phyloP scores from a whole-genome alignment of 2,888 invertebrate species.

The Entomobrya proxima region DNA sequence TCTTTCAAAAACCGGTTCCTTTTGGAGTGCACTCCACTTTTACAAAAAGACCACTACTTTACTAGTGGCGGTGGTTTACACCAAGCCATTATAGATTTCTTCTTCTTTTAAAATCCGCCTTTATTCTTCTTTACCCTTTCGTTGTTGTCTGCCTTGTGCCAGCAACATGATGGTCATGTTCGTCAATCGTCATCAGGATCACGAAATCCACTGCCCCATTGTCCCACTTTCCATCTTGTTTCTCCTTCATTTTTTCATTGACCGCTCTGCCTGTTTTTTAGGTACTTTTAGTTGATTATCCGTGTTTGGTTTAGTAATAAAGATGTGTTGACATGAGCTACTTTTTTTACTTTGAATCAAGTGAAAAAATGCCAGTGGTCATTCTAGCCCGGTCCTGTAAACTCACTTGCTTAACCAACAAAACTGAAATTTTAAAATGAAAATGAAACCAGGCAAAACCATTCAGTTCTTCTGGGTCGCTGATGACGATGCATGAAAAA shows the following conservation, averaged over 20 bases:
- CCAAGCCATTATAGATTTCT: conserved; percentile 33
- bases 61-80: conserved; percentile 17
- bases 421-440: conserved; percentile 32
- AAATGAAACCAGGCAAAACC: conserved; percentile 40
- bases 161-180: conserved; percentile 25
- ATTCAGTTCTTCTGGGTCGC: background rate
- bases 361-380: conserved; percentile 14
- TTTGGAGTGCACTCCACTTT: conserved; percentile 41
- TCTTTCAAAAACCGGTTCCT: conserved; percentile 54
- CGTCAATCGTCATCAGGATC: too few relatives aligned
- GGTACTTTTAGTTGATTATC: background rate
- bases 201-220: conserved; percentile 57
- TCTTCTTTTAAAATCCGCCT: conserved; percentile 62
- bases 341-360: background rate
- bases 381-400: conserved; percentile 30
- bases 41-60: conserved; percentile 19
- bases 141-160: background rate
- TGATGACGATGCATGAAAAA: background rate
- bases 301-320: background rate
- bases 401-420: background rate
- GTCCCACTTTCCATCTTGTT: conserved; percentile 59
- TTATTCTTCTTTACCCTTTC: conserved; percentile 6
- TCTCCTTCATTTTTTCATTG: conserved; percentile 55
- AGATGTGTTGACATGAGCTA: conserved; percentile 26
- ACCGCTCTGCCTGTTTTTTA: conserved; percentile 14